Evolutionary conservation across 2,888 invertebrate species (phyloP).

Genomic region (Frankliniella fusca): DNA sequence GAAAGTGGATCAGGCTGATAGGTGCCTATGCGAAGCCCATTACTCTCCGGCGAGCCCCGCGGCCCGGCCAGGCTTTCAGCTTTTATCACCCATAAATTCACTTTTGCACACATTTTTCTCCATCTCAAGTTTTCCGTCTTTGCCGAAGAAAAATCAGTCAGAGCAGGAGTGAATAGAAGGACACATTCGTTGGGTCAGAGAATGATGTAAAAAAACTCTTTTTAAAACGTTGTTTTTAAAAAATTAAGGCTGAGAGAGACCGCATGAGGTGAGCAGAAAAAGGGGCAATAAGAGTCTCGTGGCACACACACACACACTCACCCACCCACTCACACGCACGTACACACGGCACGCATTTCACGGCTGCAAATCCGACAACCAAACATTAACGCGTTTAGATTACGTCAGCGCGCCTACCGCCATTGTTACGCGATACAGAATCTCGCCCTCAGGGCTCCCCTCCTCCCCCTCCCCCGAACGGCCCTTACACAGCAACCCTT

Average conservation of each 20-base stretch:
- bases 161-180: too few relatives aligned
- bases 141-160: too few relatives aligned
- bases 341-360: neutral
- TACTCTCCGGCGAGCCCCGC: neutral
- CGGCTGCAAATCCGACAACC: neutral
- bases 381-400: conserved; percentile 19
- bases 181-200: too few relatives aligned
- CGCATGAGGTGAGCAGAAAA: too few relatives aligned
- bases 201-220: too few relatives aligned
- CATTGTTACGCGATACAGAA: neutral
- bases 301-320: neutral
- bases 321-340: neutral
- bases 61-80: neutral
- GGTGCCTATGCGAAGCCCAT: neutral
- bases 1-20: neutral
- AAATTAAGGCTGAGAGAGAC: too few relatives aligned
- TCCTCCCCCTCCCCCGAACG: too few relatives aligned
- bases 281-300: too few relatives aligned
- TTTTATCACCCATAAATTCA: conserved; percentile 3
- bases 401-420: conserved; percentile 9
- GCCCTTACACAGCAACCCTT: neutral
- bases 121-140: neutral
- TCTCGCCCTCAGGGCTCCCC: too few relatives aligned
- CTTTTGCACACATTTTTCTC: neutral
- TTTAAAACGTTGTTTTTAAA: too few relatives aligned